phyloP scores from a whole-genome alignment of 2,888 invertebrate species.

The Leuctra nigra region DNA sequence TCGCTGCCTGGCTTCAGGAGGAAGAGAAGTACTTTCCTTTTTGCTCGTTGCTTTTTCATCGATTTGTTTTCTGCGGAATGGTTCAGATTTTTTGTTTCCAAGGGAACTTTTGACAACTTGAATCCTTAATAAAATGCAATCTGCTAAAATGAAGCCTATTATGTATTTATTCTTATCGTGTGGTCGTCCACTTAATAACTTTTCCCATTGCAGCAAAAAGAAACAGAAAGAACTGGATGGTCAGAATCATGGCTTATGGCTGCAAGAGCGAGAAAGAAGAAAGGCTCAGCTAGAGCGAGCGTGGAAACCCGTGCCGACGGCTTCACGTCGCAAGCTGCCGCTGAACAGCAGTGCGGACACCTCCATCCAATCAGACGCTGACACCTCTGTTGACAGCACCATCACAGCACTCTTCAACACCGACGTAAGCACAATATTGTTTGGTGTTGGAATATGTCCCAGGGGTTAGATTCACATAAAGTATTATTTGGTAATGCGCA shows the following conservation, averaged over 20 bases:
- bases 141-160: no score
- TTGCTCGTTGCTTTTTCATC: no score
- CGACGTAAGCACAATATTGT: constrained; percentile 25
- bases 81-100: no score
- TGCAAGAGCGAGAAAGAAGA: constrained; percentile 58
- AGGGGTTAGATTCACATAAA: no score
- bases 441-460: no score
- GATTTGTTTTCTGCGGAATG: no score
- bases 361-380: constrained; percentile 29
- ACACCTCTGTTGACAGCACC: constrained; percentile 30
- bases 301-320: constrained; percentile 45
- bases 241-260: constrained; percentile 52
- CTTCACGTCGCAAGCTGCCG: constrained; percentile 12
- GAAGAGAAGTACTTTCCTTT: constrained; percentile 67
- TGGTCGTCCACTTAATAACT: no score
- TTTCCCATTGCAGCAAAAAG: constrained; percentile 43
- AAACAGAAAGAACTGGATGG: constrained; percentile 62
- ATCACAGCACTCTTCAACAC: constrained; percentile 28
- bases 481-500: no score
- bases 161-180: no score
- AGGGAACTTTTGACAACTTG: no score
- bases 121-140: no score
- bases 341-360: neutral
- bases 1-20: constrained; percentile 65
- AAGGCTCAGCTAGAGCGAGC: constrained; percentile 53